Base-by-base conservation (phyloP, 2,113 vertebrate species). In the Sapajus apella region DNA sequence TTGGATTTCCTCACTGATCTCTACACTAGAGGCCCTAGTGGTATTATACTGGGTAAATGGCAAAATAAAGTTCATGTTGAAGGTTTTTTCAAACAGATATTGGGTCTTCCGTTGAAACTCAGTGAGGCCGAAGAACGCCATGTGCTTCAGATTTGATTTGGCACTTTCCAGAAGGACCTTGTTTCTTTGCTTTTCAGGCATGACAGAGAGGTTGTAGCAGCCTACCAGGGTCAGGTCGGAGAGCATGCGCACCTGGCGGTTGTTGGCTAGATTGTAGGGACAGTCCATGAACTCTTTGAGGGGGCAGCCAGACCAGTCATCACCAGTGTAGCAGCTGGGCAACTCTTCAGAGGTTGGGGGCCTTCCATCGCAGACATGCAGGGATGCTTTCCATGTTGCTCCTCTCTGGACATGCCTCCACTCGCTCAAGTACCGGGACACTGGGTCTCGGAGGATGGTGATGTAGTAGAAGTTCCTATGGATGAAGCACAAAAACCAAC, bases 41-140 rank as follows among this genome's bases (percentile, higher is more conserved):
- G 99, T 99, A 1, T 99, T 99, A 90, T 99, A 99, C 98, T 99
- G 99, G 0, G 99, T 99, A 99, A 99, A 99, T 0, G 99, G 99
- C 0, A 99, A 99, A 70, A 99, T 99, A 98, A 99, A 99, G 98
- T 99, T 99, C 99, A 99, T 98, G 97, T 98, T 99, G 98, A 99
- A 99, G 86, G 99, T 99, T 89, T 99, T 99, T 97, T 99, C 99
- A 58, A 99, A 99, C 92, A 99, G 98, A 97, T 99, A 99, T 98
- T 99, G 99, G 92, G 99, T 99, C 98, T 99, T 99, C 40, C 99
- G 99, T 97, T 99, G 99, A 98, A 99, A 99, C 88, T 99, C 99
- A 0, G 99, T 99, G 81, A 99, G 99, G 85, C 99, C 99, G 0
- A 99, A 99, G 98, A 99, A 99, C 8, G 99, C 99, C 99, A 99